Conservation (phyloP, 2,888 invertebrate genomes). For the Netelia inedita region DNA sequence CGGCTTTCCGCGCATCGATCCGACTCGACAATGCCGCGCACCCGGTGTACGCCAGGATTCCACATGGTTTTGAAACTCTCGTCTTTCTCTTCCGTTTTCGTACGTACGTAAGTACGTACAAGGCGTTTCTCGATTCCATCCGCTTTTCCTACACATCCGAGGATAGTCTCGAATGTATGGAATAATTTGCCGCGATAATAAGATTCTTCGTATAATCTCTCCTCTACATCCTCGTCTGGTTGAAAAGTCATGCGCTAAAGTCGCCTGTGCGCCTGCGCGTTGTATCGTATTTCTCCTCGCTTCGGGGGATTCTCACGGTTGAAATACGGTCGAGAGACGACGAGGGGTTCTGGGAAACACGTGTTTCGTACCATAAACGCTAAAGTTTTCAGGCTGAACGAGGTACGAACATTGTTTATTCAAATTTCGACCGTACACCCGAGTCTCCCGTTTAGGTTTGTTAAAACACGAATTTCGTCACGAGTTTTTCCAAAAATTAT, state of each 20-base stretch:
- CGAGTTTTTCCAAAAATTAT: no score
- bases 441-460: background rate
- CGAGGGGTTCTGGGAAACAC: constrained; percentile 7
- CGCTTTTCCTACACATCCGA: background rate
- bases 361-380: constrained; percentile 10
- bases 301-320: constrained; percentile 26
- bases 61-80: constrained; percentile 20
- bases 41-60: constrained; percentile 34
- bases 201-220: constrained; percentile 51
- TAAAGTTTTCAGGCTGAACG: constrained; percentile 16
- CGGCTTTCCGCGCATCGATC: constrained; percentile 54
- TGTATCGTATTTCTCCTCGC: constrained; percentile 17
- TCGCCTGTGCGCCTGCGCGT: background rate
- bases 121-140: background rate
- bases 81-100: background rate
- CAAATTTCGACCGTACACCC: background rate
- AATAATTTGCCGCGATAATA: constrained; percentile 58
- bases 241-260: constrained; percentile 49
- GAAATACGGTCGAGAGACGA: background rate
- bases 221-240: constrained; percentile 40
- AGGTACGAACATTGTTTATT: background rate
- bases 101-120: background rate
- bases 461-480: no score
- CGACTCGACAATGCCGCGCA: constrained; percentile 30
- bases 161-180: background rate